phyloP scores from a whole-genome alignment of 2,888 invertebrate species.

The Drosophila neotestacea region DNA sequence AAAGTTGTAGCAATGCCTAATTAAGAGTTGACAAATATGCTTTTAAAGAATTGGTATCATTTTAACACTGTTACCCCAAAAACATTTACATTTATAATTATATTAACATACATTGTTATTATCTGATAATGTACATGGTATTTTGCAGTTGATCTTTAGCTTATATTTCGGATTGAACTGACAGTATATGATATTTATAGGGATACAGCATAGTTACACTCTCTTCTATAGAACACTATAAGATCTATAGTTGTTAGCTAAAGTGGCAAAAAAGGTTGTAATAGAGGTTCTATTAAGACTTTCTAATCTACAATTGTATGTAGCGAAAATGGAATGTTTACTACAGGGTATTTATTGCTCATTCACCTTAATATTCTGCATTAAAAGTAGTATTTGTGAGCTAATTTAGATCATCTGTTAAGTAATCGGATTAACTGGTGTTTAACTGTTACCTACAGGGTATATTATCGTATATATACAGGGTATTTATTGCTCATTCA shows the following conservation, averaged over 20 bases:
- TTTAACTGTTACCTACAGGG: not conserved
- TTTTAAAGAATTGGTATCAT: too few species aligned
- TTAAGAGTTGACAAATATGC: too few species aligned
- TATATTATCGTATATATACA: not conserved
- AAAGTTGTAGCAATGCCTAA: too few species aligned
- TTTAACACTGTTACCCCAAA: too few species aligned
- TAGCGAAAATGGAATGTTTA: too few species aligned
- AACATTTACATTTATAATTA: not conserved
- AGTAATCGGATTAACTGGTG: not conserved
- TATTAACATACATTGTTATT: not conserved
- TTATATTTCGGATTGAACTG: not conserved
- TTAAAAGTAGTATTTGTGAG: too few species aligned
- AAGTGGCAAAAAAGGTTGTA: too few species aligned
- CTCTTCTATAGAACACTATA: not conserved
- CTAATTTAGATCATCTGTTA: too few species aligned
- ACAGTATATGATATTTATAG: not conserved
- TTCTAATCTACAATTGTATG: too few species aligned
- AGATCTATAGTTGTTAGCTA: too few species aligned
- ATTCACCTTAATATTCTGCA: too few species aligned
- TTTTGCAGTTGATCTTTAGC: not conserved
- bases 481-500: not conserved
- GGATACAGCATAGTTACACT: not conserved
- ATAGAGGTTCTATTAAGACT: too few species aligned
- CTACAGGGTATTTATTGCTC: not conserved
- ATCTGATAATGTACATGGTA: not conserved